Evolutionary conservation across 1,140 invertebrate genomes (phyloP).

Genomic region (Eumeta japonica): DNA sequence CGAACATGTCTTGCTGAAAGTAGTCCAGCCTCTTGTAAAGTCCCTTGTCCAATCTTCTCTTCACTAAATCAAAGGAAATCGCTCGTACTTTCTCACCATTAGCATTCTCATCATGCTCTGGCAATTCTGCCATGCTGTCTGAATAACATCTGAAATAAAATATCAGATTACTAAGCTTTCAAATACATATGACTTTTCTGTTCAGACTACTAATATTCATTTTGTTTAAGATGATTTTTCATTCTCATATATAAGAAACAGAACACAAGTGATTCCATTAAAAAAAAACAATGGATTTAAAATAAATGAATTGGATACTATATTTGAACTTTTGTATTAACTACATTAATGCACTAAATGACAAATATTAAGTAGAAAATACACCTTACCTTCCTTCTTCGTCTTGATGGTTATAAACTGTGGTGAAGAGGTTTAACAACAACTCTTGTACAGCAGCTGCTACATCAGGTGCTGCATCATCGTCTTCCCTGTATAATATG

Average conservation of each 20-base stretch:
- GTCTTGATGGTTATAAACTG: constrained; percentile 94
- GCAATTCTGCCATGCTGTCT: constrained; percentile 92
- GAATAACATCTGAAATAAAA: constrained; percentile 75
- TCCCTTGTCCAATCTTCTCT: constrained; percentile 79
- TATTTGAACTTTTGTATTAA: constrained; percentile 3
- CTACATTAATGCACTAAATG: neutral
- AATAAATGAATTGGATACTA: no score
- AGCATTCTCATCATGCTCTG: constrained; percentile 76
- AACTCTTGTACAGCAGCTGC: constrained; percentile 86
- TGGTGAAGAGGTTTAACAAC: constrained; percentile 87
- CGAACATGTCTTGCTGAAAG: constrained; percentile 96
- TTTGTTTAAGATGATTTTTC: no score
- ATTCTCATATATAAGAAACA: no score
- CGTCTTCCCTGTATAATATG: constrained; percentile 67
- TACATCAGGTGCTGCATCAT: constrained; percentile 87
- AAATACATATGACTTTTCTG: constrained; percentile 1
- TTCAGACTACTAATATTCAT: no score
- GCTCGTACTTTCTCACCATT: constrained; percentile 66
- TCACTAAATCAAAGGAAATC: constrained; percentile 82
- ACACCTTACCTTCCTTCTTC: constrained; percentile 73
- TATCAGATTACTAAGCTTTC: neutral
- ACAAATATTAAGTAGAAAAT: neutral
- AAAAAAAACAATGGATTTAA: no score
- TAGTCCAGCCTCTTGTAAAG: constrained; percentile 89
- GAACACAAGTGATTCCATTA: no score